phyloP scores from a whole-genome alignment of 2,113 vertebrate species.

The Scophthalmus maximus region DNA sequence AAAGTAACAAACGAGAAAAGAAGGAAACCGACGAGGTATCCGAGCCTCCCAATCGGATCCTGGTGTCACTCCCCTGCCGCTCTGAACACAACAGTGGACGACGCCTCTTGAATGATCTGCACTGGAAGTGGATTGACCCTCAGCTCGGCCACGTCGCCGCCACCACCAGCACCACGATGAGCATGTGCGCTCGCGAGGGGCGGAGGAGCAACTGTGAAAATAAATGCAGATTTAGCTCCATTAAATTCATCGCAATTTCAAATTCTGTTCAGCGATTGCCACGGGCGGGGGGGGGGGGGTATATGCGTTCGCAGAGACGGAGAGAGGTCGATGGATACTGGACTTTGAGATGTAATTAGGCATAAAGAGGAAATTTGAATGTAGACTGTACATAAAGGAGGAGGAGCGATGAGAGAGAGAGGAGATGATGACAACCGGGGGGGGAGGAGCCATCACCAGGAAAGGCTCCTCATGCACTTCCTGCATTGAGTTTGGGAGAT shows the following conservation, averaged over 20 bases:
- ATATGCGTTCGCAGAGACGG: background rate
- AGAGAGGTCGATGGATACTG: constrained; percentile 10
- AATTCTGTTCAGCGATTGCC: background rate
- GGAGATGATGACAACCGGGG: constrained; percentile 45
- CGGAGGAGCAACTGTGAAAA: too few relatives aligned
- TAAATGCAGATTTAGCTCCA: too few relatives aligned
- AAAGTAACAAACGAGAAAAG: background rate
- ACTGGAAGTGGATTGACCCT: constrained; percentile 10
- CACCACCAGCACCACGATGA: background rate
- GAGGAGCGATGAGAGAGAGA: constrained; percentile 35
- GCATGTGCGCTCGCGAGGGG: background rate
- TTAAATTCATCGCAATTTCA: background rate
- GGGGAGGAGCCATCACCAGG: constrained; percentile 34
- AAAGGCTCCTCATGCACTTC: constrained; percentile 46
- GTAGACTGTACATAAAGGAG: constrained; percentile 28
- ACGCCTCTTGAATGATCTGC: too few relatives aligned
- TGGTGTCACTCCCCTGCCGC: background rate
- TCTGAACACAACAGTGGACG: background rate
- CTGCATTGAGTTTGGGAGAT: constrained; percentile 59
- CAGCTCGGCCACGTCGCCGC: background rate
- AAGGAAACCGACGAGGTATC: too few relatives aligned
- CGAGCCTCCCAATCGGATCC: background rate
- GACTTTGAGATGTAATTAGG: constrained; percentile 47
- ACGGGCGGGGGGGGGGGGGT: background rate
- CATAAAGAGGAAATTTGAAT: constrained; percentile 34